These are phyloP conservation scores for Trematocara macrostoma DNA, from an alignment of 2,113 vertebrate species.

Conservation along the genomic window DNA sequence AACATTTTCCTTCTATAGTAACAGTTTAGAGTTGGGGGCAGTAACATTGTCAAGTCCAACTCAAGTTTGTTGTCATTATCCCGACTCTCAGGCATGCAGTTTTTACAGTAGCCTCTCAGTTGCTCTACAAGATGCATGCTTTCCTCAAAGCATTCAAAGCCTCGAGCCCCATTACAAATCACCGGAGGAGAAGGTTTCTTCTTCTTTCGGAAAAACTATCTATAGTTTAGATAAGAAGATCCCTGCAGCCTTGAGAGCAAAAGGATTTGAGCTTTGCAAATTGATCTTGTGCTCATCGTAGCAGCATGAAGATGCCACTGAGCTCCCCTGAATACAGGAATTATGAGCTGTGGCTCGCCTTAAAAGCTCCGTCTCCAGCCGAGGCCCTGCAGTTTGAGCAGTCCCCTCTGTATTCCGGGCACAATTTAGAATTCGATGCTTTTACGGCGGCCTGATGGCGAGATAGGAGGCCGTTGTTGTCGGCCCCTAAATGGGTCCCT, in stretches of 20 bases:
- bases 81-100: background rate
- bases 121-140: background rate
- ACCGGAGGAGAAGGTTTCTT: background rate
- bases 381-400: background rate
- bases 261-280: slow-evolving; percentile 5
- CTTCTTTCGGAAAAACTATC: background rate
- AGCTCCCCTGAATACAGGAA: slow-evolving; percentile 33
- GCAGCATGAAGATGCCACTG: slow-evolving; percentile 30
- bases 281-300: slow-evolving; percentile 16
- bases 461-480: slow-evolving; percentile 61
- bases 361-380: slow-evolving; percentile 42
- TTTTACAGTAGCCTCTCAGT: background rate
- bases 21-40: background rate
- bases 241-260: background rate
- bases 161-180: background rate
- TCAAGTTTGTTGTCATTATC: background rate
- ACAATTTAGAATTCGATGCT: slow-evolving; percentile 55
- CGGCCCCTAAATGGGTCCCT: slow-evolving; percentile 59
- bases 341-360: slow-evolving; percentile 40
- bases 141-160: background rate
- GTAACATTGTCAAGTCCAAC: background rate
- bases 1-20: background rate
- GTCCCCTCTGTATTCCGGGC: slow-evolving; percentile 43
- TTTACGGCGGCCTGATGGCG: slow-evolving; percentile 46
- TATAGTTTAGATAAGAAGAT: slow-evolving; percentile 10